Conservation (phyloP, 2,797 vertebrate species). For the Muraenolepis orangiensis region DNA sequence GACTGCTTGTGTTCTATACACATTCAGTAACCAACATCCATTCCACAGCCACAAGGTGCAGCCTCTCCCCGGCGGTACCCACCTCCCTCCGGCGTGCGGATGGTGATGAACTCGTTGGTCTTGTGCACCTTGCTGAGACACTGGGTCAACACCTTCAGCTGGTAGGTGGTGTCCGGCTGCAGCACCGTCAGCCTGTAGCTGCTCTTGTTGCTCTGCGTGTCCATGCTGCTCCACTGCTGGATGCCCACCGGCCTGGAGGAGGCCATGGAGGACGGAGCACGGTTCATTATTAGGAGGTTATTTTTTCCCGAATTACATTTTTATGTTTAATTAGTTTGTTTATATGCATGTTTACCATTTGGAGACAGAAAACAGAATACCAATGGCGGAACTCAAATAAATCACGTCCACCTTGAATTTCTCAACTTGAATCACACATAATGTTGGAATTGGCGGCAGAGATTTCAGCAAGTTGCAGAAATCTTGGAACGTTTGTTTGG, state of each 20-base stretch:
- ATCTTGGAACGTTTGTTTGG: too few species aligned
- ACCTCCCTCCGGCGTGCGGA: constrained; percentile 90
- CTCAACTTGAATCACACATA: too few species aligned
- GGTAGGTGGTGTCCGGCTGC: constrained; percentile 90
- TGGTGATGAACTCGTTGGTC: constrained; percentile 86
- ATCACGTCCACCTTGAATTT: too few species aligned
- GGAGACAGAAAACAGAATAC: too few species aligned
- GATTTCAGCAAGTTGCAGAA: too few species aligned
- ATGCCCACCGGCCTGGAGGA: constrained; percentile 79
- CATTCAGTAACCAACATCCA: too few species aligned
- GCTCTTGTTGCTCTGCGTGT: constrained; percentile 94
- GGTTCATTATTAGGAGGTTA: too few species aligned
- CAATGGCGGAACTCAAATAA: too few species aligned
- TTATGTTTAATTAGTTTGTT: background rate
- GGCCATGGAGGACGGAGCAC: background rate
- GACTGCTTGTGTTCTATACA: too few species aligned
- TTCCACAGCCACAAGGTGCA: background rate
- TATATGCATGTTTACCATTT: too few species aligned
- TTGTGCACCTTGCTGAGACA: constrained; percentile 87
- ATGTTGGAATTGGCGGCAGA: too few species aligned
- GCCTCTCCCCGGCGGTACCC: constrained; percentile 58
- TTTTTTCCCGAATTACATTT: background rate
- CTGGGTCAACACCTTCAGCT: constrained; percentile 92
- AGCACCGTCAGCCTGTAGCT: constrained; percentile 83
- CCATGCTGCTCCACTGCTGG: constrained; percentile 84